These are phyloP conservation scores for Leistus spinibarbis DNA, from an alignment of 2,888 invertebrate genomes.

Conservation along the genomic window DNA sequence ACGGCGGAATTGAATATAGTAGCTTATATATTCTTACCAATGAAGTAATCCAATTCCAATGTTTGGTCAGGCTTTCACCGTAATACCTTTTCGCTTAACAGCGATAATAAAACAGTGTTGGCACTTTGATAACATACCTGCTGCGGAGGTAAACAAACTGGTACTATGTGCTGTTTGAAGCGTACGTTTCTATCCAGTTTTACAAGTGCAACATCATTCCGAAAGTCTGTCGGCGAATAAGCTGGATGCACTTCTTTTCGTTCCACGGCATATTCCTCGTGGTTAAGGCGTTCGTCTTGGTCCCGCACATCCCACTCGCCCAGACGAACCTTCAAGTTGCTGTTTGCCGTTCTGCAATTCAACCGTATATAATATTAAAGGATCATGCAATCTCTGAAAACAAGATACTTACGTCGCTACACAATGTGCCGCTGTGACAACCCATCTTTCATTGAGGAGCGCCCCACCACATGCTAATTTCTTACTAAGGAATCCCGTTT, in stretches of 20 bases:
- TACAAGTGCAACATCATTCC: slow-evolving; percentile 86
- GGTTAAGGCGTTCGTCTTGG: slow-evolving; percentile 78
- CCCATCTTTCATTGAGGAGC: slow-evolving; percentile 87
- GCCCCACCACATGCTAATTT: slow-evolving; percentile 93
- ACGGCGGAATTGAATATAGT: not conserved
- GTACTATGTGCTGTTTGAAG: slow-evolving; percentile 91
- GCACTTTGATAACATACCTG: slow-evolving; percentile 56
- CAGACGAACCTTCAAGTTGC: slow-evolving; percentile 84
- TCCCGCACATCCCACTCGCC: slow-evolving; percentile 94
- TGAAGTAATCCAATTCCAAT: too few relatives aligned
- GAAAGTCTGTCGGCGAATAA: slow-evolving; percentile 89
- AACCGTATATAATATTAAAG: not conserved
- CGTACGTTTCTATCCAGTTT: slow-evolving; percentile 80
- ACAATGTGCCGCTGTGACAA: slow-evolving; percentile 90
- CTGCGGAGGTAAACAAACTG: slow-evolving; percentile 85
- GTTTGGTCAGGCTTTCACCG: too few relatives aligned
- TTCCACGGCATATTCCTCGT: slow-evolving; percentile 88
- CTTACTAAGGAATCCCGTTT: slow-evolving; percentile 87
- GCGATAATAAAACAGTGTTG: too few relatives aligned
- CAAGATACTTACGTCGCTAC: slow-evolving; percentile 83
- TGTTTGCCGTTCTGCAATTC: slow-evolving; percentile 76
- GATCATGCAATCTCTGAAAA: not conserved
- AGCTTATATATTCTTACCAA: too few relatives aligned
- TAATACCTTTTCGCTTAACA: too few relatives aligned
- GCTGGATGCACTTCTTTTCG: slow-evolving; percentile 90